Evolutionary conservation across 2,113 vertebrate genomes (phyloP).

Genomic region (Bufo bufo): DNA sequence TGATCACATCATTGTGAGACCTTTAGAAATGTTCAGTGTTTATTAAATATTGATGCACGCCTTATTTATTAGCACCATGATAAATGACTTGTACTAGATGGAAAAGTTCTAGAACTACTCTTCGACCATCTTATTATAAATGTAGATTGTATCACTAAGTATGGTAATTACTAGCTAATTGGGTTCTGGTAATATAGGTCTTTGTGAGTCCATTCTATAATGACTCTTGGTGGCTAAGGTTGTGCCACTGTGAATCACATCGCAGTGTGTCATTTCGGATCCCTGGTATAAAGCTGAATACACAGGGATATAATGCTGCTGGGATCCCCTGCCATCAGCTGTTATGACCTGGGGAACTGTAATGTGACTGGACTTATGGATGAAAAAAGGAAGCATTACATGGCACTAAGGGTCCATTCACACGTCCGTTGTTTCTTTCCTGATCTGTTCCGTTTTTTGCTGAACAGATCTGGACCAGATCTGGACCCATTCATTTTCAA

Average conservation of each 20-base stretch:
- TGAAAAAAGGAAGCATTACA: not conserved
- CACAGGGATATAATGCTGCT: not conserved
- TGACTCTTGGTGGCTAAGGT: not conserved
- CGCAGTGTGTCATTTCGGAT: not conserved
- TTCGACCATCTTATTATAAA: slow-evolving; percentile 1
- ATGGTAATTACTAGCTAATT: not conserved
- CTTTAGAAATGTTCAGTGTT: slow-evolving; percentile 49
- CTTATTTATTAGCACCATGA: slow-evolving; percentile 45
- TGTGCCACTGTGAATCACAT: not conserved
- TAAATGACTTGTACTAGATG: slow-evolving; percentile 12
- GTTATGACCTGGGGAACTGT: not conserved
- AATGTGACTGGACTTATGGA: not conserved
- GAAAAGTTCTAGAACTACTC: slow-evolving; percentile 9
- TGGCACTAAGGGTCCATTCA: too few species aligned
- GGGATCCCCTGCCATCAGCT: not conserved
- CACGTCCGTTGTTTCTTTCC: too few species aligned
- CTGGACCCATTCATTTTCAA: too few species aligned
- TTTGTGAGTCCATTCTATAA: not conserved
- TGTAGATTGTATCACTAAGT: not conserved
- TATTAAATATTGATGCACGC: slow-evolving; percentile 52
- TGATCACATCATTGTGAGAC: slow-evolving; percentile 48
- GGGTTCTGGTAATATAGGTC: not conserved
- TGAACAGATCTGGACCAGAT: too few species aligned
- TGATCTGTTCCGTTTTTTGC: too few species aligned
- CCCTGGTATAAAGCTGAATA: not conserved